Base-by-base conservation (phyloP, 2,797 vertebrate species). In the Phylloscopus collybita region DNA sequence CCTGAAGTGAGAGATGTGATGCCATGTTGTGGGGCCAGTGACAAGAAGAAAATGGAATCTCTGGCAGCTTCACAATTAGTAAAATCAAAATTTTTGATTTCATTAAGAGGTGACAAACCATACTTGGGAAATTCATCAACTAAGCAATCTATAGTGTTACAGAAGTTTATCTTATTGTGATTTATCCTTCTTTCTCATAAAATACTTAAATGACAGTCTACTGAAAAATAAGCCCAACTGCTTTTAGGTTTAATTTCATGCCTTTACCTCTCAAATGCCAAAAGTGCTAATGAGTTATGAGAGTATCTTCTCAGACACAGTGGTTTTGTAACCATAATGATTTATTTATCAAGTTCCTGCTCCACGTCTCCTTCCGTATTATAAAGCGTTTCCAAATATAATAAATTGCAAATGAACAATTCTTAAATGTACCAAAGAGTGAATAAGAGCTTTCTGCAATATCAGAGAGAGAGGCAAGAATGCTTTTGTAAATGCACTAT, bases 351-450 rank as follows among this genome's bases (percentile, higher is more conserved):
- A 86, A 75, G 42, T 38, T 42, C 67, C 50, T 36, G 82, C 85
- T 70, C 84, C 86, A 50, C 0, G 0, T 47, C 64, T 89, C 80
- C 65, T 81, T 80, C 85, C 1, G 0, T 22, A 49, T 81, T 50
- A 67, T 12, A 44, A 92, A 96, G 71, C 57, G 60, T 80, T 88
- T 79, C 74, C 71, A 95, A 80, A 87, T 80, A 71, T 6, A 92
- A 88, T 59, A 87, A 94, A 93, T 49, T 59, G 90, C 83, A 96
- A 94, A 94, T 60, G 80, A 97, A 71, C 90, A 80, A 90, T 76
- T 74, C 72, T 59, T 92, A 64, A 90, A 87, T 83, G 76, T 92
- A 86, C 73, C 78, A 23, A 92, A 82, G 72, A 92, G 38, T 44
- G 57, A 95, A 23, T 26, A 81, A 95, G 78, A 92, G 78, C 86